phyloP scores from a whole-genome alignment of 2,888 invertebrate genomes.

The Schizaphis graminum region DNA sequence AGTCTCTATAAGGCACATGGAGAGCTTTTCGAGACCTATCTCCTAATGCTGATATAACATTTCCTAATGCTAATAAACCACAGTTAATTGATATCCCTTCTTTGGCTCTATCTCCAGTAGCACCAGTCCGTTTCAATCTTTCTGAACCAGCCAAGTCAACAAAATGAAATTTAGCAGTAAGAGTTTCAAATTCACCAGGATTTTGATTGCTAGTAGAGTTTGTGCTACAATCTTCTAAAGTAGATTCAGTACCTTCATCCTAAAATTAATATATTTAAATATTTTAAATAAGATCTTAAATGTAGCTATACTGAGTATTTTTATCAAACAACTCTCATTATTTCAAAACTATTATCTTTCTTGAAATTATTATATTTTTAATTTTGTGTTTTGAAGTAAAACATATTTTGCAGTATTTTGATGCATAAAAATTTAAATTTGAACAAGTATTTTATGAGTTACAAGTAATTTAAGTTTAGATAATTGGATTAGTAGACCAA shows the following conservation, averaged over 20 bases:
- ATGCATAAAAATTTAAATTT: too few relatives aligned
- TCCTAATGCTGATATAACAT: constrained; percentile 97
- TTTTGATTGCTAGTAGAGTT: constrained; percentile 66
- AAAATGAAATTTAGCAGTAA: constrained; percentile 98
- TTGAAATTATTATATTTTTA: too few relatives aligned
- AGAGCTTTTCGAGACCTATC: constrained; percentile 88
- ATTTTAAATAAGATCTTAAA: not conserved
- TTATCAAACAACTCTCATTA: too few relatives aligned
- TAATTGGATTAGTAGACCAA: too few relatives aligned
- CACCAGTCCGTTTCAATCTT: constrained; percentile 94
- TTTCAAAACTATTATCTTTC: too few relatives aligned
- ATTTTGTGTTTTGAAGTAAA: too few relatives aligned
- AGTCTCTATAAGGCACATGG: constrained; percentile 97
- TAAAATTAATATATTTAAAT: constrained; percentile 67
- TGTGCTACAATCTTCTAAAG: constrained; percentile 58
- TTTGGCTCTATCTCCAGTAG: constrained; percentile 95
- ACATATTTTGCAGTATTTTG: too few relatives aligned
- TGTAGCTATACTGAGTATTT: not conserved
- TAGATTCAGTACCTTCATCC: constrained; percentile 72
- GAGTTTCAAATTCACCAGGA: constrained; percentile 83
- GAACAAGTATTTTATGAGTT: too few relatives aligned
- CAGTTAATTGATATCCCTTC: constrained; percentile 99
- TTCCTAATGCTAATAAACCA: constrained; percentile 95
- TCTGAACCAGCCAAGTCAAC: constrained; percentile 99
- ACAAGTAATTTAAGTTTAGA: too few relatives aligned